Evolutionary conservation across 2,888 invertebrate species (phyloP), one percentile per base, ranked within the genome.

Genomic region (Morpho deidamia): DNA sequence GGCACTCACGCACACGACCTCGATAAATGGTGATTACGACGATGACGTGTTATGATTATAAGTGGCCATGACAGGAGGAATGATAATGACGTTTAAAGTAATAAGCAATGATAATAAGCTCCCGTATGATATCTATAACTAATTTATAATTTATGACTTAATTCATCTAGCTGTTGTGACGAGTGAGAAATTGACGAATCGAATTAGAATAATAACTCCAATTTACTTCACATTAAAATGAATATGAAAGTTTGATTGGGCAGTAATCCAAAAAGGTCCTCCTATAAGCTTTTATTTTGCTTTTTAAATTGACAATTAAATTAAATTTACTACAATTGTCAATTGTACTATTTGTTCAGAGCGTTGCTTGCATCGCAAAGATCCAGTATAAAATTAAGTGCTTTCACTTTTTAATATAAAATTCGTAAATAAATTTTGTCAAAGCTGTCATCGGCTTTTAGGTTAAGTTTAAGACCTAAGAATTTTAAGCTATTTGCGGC

Each of bases 1-100:
- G 39, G 64, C 66, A 70, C 70, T 55, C 57, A 50, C 56, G 51
- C 41, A 50, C 56, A 53, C 52, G 51, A 52, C 59, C 58, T 54
- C 56, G 49, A 61, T 61, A 56, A 47, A 54, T 39, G 40, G 41
- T 53, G 44, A 56, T 54, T 56, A 56, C 38, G 14, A 14, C 33
- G 44, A 48, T 53, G 53, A 57, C 48, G 51, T 49, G 56, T 47
- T 50, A 55, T 55, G 51, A 56, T 59, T 64, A 57, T 61, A 58
- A 58, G 52, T 58, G 51, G 32, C 37, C 60, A 59, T 65, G 66
- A 66, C 55, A 55, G 50, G 53, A 48, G 53, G 58, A 62, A 61
- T 62, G 56, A 48, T 61, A 60, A 62, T 62, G 48, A 60, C 45
- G 58, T 59, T 58, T 56, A 56, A 52, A 56, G 53, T 56, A 61